Base-by-base conservation (phyloP, 2,113 vertebrate genomes). In the Pluvialis apricaria region DNA sequence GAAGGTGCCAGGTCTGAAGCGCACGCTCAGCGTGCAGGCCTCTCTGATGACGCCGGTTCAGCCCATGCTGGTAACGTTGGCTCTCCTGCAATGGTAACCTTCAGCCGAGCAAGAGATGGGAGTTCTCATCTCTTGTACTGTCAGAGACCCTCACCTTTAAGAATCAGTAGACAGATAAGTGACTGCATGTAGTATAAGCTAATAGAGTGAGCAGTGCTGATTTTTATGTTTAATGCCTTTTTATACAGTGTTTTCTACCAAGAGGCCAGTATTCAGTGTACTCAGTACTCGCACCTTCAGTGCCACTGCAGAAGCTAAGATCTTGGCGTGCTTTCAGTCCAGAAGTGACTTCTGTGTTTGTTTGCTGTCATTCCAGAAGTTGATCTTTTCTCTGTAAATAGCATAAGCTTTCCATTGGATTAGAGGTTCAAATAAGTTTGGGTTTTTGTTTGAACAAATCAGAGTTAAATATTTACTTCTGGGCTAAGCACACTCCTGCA, bases 21-120 rank as follows among this genome's bases (percentile, higher is more conserved):
- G 97, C 11, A 89, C 98, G 13, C 98, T 99, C 61, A 99, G 98
- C 0, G 97, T 99, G 15, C 98, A 99, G 98, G 99, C 99, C 29
- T 98, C 99, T 0, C 98, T 99, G 82, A 99, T 99, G 99, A 99
- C 99, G 15, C 99, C 99, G 0, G 99, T 99, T 51, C 99, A 99
- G 97, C 99, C 99, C 79, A 99, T 99, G 99, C 96, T 99, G 99
- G 99, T 99, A 92, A 98, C 90, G 71, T 55, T 38, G 52, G 7
- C 11, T 29, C 34, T 42, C 68, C 69, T 38, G 25, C 77, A 34
- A 0, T 6, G 28, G 31, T 57, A 17, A 36, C 78, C 57, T 66
- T n/a, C 57, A 8, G 40, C n/a, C 1, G 3, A 65, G 61, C 36
- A 6, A 13, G 66, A 47, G 25, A 11, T 1, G 13, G 13, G 62